Base-by-base conservation (phyloP, 2,113 vertebrate species). In the Mystacornis crossleyi region DNA sequence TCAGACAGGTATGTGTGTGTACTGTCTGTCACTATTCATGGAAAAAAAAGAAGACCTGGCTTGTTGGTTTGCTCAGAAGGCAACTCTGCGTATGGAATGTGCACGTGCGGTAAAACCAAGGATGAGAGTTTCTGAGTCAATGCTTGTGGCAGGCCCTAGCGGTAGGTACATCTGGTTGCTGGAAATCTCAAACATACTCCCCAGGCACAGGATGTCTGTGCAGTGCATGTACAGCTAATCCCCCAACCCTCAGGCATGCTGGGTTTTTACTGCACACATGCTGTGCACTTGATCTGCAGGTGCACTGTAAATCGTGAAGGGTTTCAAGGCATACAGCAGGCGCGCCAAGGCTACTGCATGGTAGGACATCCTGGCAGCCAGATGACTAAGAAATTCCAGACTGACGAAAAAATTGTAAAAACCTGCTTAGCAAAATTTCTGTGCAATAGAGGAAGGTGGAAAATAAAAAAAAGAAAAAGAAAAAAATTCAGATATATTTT, bases 381-480 rank as follows among this genome's bases (percentile, higher is more conserved):
- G 86, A 66, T 54, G 60, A 70, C 28, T 36, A 57, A 84, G 38
- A 42, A 91, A 83, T 78, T 34, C 18, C 14, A 61, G 51, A 33
- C 21, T 55, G 65, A 70, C 10, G 11, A 71, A 84, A 89, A 86
- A 70, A 45, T 8, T n/a, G 5, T 45, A 70, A 71, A 36, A 48
- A 12, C 29, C 18, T 51, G 29, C 33, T 73, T 48, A 72, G 40
- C 6, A 65, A 90, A 75, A 53, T 40, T 65, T 73, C 21, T 89
- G 5, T n/a, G 28, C 3, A 3, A 29, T 12, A 14, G 8, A 34
- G 8, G 40, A 13, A 5, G 5, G 7, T 1, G 1, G 1, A 12
- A 14, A 23, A 14, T 23, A 19, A 20, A 9, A 54, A 54, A 33
- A 20, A 36, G 2, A 18, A 28, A 48, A 47, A 19, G 1, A 48